Evolutionary conservation across 2,888 invertebrate species (phyloP), one percentile per base, ranked within the genome.

Genomic region (Drosophila affinis): DNA sequence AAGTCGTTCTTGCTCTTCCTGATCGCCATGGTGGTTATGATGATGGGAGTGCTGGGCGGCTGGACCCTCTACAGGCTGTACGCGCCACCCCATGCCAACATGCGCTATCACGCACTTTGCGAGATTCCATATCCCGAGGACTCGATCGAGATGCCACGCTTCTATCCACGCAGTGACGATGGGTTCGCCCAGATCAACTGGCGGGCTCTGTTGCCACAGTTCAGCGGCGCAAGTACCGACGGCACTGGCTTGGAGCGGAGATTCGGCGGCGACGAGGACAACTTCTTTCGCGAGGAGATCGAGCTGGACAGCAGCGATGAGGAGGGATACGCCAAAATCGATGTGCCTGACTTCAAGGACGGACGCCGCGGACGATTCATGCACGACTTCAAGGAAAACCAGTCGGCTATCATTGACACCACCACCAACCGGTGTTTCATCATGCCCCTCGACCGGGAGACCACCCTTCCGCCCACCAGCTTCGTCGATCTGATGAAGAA

Each of bases 331-430:
- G 97, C 98, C 91, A 96, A 96, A 91, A 97, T 99, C 81, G 95
- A 96, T 83, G 97, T 98, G 9, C 96, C 96, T 14, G 95, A 96
- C 90, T 97, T 97, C 89, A 95, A 95, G 73, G 95, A 96, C 77
- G 97, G 97, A 1, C 94, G 96, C 44, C 94, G 94, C 52, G 97
- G 98, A 61, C 94, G 96, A 75, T 98, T 98, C 90, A 95, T 98
- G 82, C 98, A 99, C 88, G 98, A 99, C 92, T 99, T 99, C 91
- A 95, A 95, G 78, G 94, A 94, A 79, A 95, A 95, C 81, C 92
- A 93, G 59, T 94, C 95, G 44, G 95, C 95, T 88, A 97, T 98
- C 73, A 94, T 97, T 68, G 97, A 98, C 92, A 92, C 94, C 17
- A 94, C 95, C 67, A 94, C 94, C 45, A 93, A 93, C 59, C 95